Conservation (phyloP, 2,888 invertebrate genomes). For the Limnephilus lunatus region DNA sequence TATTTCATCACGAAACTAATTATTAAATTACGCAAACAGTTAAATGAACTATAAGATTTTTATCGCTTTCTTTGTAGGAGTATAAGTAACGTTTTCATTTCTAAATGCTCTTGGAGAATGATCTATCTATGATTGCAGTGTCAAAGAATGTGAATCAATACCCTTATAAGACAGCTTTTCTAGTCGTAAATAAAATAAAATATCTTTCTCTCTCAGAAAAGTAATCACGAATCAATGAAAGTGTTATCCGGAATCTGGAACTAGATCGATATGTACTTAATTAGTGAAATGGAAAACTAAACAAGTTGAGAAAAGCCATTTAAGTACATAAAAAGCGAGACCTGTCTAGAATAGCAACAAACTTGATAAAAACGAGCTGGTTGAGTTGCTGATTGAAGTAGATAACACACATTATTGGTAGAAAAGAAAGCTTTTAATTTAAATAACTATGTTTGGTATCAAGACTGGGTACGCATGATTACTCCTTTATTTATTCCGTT, state of each 20-base stretch:
- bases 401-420: background rate
- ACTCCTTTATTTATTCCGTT: background rate
- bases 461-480: background rate
- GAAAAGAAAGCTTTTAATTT: background rate
- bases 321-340: background rate
- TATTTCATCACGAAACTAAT: background rate
- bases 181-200: background rate
- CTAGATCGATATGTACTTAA: background rate
- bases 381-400: background rate
- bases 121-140: background rate
- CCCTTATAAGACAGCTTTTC: background rate
- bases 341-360: background rate
- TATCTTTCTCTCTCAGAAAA: background rate
- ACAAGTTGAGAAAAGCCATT: background rate
- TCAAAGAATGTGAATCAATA: background rate
- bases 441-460: background rate
- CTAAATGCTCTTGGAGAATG: background rate
- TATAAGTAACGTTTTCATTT: background rate
- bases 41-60: background rate
- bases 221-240: background rate
- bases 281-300: background rate
- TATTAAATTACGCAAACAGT: background rate
- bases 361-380: background rate
- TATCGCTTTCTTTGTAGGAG: background rate
- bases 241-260: background rate